Evolutionary conservation across 2,113 vertebrate species (phyloP).

Genomic region (Embiotoca jacksoni): DNA sequence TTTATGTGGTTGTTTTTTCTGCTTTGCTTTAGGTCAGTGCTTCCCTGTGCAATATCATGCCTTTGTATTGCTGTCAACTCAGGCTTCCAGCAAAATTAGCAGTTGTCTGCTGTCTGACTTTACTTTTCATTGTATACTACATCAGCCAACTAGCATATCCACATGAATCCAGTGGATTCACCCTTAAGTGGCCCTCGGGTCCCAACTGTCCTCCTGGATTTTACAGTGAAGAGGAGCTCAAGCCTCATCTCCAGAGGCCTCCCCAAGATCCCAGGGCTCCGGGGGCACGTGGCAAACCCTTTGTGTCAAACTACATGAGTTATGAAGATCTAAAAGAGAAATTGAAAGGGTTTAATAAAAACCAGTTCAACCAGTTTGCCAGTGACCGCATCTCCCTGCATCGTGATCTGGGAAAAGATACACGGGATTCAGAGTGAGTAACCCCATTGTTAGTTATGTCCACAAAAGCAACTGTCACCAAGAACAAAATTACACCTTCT

Average conservation of each 20-base stretch:
- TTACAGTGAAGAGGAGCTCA: conserved; percentile 86
- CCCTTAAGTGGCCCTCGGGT: not conserved
- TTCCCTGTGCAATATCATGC: conserved; percentile 65
- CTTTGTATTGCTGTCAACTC: conserved; percentile 60
- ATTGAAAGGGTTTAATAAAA: conserved; percentile 82
- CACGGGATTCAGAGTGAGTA: conserved; percentile 87
- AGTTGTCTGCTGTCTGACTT: conserved; percentile 74
- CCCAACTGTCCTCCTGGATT: conserved; percentile 82
- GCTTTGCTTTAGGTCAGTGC: not conserved
- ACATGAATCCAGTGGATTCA: too few relatives aligned
- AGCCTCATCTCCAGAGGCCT: conserved; percentile 84
- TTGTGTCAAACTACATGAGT: conserved; percentile 78
- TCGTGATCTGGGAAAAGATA: conserved; percentile 87
- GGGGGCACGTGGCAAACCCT: conserved; percentile 85
- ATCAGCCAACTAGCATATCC: conserved; percentile 43
- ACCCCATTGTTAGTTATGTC: not conserved
- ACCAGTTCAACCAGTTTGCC: conserved; percentile 91
- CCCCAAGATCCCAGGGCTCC: conserved; percentile 84
- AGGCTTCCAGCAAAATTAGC: conserved; percentile 78
- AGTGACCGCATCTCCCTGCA: conserved; percentile 90
- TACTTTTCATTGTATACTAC: conserved; percentile 82
- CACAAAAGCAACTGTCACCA: not conserved
- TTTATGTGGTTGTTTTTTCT: not conserved
- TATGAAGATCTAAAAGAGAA: conserved; percentile 81
- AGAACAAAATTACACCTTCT: not conserved